Evolutionary conservation across 2,113 vertebrate genomes (phyloP).

Genomic region (Apodemus sylvaticus): DNA sequence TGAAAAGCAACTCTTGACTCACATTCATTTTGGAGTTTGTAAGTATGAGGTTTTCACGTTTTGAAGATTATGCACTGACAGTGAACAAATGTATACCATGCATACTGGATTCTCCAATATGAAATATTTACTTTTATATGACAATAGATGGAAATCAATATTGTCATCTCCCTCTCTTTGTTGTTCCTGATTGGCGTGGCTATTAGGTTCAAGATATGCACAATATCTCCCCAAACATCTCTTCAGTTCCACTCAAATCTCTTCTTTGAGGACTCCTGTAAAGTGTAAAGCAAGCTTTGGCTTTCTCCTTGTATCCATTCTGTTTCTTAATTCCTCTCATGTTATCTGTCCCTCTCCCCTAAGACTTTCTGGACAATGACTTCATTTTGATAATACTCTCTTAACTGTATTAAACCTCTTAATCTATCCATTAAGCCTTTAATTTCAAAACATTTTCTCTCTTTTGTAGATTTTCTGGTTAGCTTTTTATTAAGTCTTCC

Average conservation of each 20-base stretch:
- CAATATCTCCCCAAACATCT: background rate
- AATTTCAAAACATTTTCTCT: slow-evolving; percentile 32
- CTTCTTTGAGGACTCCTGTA: background rate
- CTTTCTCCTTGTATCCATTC: background rate
- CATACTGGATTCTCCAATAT: background rate
- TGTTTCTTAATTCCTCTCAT: background rate
- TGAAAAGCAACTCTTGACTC: background rate
- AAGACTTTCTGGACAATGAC: background rate
- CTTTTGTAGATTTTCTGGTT: background rate
- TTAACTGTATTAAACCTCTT: background rate
- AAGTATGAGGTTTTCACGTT: background rate
- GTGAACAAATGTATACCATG: background rate
- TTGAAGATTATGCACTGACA: slow-evolving; percentile 20
- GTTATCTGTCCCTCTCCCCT: background rate
- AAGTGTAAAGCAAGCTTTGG: background rate
- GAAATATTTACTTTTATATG: background rate
- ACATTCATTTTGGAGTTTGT: slow-evolving; percentile 8
- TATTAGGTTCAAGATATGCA: background rate
- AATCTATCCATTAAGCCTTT: background rate
- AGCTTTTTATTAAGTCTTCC: background rate
- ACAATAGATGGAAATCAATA: background rate
- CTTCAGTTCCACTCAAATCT: background rate
- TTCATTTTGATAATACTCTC: background rate
- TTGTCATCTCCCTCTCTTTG: background rate
- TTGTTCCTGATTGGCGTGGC: background rate